Percentiles rank a stretch among this genome's conserved stretches.
Conservation (phyloP, 1,140 invertebrate genomes). For the Rhizoglyphus robini region DNA sequence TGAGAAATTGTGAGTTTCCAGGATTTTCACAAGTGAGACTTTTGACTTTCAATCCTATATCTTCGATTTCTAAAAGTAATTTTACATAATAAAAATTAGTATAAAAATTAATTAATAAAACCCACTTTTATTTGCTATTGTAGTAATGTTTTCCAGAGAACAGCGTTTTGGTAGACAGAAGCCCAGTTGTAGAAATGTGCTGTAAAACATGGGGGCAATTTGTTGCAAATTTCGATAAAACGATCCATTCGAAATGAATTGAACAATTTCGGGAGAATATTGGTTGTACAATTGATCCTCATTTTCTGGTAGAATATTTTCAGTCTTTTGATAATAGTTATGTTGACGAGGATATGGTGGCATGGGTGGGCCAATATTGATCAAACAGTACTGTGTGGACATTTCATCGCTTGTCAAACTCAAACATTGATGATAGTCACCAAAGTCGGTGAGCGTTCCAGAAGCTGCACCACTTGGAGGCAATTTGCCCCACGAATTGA, state of each 20-base stretch:
- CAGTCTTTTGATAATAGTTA: not conserved
- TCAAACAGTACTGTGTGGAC: not conserved
- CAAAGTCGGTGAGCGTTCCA: constrained; percentile 21
- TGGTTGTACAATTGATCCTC: no score
- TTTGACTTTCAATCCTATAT: no score
- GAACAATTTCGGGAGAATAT: no score
- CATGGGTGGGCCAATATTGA: not conserved
- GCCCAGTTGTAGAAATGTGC: not conserved
- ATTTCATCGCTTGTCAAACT: not conserved
- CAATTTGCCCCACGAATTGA: constrained; percentile 20
- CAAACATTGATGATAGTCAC: constrained; percentile 22
- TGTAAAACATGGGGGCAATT: not conserved
- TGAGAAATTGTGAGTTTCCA: no score
- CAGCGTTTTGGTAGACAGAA: not conserved
- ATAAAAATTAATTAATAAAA: not conserved
- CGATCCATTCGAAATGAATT: not conserved
- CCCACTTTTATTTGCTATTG: not conserved
- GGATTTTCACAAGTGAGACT: no score
- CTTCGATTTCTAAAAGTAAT: no score
- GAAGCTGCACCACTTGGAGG: constrained; percentile 17
- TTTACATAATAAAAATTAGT: no score
- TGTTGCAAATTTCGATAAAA: not conserved
- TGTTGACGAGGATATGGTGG: not conserved
- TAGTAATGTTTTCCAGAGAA: not conserved
- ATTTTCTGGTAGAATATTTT: not conserved